These are phyloP conservation scores for Nymphalis urticae DNA, from an alignment of 2,888 invertebrate species.

Conservation along the genomic window DNA sequence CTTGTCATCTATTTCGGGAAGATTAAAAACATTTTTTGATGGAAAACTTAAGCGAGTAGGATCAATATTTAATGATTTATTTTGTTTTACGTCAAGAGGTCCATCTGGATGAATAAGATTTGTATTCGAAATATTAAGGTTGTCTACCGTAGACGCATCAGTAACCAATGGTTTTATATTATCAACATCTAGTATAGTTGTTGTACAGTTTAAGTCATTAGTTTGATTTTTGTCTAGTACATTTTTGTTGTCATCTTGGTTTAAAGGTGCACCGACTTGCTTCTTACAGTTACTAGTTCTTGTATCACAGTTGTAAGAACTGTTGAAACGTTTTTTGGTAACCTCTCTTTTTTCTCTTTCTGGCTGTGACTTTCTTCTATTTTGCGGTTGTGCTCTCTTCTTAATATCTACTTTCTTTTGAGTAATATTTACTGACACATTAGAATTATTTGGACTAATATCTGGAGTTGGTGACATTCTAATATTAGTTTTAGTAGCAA, in stretches of 20 bases:
- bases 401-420: conserved; percentile 13
- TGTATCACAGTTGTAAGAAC: conserved; percentile 34
- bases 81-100: neutral
- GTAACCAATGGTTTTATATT: neutral
- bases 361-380: conserved; percentile 56
- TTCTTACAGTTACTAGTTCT: neutral
- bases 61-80: neutral
- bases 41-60: neutral
- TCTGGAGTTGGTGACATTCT: conserved; percentile 57
- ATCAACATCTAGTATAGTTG: neutral
- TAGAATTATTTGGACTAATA: conserved; percentile 26
- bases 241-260: neutral
- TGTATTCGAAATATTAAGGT: neutral
- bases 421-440: neutral
- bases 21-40: conserved; percentile 64
- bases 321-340: conserved; percentile 37
- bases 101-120: neutral
- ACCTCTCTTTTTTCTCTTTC: conserved; percentile 46
- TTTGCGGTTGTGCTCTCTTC: conserved; percentile 37
- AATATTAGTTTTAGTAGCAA: conserved; percentile 67
- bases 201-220: neutral
- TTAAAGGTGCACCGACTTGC: neutral
- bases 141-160: neutral
- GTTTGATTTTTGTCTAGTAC: neutral
- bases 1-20: conserved; percentile 67